Evolutionary conservation across 2,888 invertebrate species (phyloP).

Genomic region (Endotricha flammealis): DNA sequence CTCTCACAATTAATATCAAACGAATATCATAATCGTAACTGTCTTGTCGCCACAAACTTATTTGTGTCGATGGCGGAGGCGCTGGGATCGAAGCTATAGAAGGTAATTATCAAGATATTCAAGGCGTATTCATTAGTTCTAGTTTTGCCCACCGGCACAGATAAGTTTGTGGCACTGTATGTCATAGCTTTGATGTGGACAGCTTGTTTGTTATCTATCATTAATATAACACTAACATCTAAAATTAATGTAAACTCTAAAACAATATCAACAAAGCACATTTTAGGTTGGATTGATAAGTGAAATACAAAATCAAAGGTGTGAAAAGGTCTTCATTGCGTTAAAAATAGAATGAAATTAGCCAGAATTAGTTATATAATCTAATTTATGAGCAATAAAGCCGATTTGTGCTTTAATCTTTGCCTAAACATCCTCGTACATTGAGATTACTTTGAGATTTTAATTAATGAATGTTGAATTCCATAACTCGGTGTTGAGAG

Average conservation of each 20-base stretch:
- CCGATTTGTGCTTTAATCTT: conserved; percentile 20
- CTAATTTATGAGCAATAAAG: conserved; percentile 21
- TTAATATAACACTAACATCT: not conserved
- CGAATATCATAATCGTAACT: conserved; percentile 36
- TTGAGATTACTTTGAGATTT: too few relatives aligned
- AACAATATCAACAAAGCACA: too few relatives aligned
- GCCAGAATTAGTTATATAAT: conserved; percentile 22
- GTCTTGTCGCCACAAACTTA: too few relatives aligned
- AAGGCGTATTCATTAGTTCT: too few relatives aligned
- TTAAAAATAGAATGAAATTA: conserved; percentile 21
- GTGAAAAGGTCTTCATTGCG: conserved; percentile 4
- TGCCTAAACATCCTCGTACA: conserved; percentile 33
- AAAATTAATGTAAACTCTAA: not conserved
- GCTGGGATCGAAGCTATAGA: too few relatives aligned
- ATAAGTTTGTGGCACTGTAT: too few relatives aligned
- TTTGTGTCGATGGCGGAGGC: too few relatives aligned
- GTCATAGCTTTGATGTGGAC: conserved; percentile 28
- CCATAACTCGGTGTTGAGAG: too few relatives aligned
- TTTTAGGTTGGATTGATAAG: not conserved
- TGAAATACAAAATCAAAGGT: not conserved
- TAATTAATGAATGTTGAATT: conserved; percentile 7
- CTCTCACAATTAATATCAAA: conserved; percentile 29
- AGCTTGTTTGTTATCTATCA: conserved; percentile 18
- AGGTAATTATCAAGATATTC: too few relatives aligned
- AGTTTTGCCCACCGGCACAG: too few relatives aligned